phyloP scores from a whole-genome alignment of 2,113 vertebrate species.

The Psephotus haematonotus region DNA sequence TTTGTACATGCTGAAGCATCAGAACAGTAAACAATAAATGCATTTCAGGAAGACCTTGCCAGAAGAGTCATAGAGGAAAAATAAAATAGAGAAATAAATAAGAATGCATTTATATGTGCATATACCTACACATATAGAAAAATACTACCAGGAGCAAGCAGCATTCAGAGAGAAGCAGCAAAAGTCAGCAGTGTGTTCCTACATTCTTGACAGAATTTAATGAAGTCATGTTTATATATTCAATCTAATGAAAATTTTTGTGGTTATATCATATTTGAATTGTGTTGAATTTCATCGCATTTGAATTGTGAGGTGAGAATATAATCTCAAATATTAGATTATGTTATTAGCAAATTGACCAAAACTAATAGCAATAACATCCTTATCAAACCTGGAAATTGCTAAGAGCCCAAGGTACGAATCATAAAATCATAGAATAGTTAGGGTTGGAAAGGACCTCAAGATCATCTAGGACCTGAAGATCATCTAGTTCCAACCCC shows the following conservation, averaged over 20 bases:
- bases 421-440: background rate
- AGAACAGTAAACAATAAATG: background rate
- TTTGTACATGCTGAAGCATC: background rate
- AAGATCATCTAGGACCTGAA: no score
- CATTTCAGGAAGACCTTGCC: background rate
- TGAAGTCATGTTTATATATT: background rate
- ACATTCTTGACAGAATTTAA: background rate
- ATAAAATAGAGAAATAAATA: background rate
- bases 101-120: background rate
- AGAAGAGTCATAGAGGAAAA: background rate
- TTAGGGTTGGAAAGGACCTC: no score
- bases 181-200: background rate
- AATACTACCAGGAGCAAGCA: background rate
- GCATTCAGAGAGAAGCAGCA: background rate
- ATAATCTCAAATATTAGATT: background rate
- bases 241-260: background rate
- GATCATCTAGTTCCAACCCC: no score
- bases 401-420: background rate
- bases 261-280: background rate
- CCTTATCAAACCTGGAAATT: background rate
- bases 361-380: background rate
- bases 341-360: background rate
- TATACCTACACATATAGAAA: background rate
- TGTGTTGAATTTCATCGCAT: background rate
- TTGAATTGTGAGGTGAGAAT: background rate